These are phyloP conservation scores for Neuroscelio doddi DNA, from an alignment of 2,888 invertebrate species.

Conservation along the genomic window DNA sequence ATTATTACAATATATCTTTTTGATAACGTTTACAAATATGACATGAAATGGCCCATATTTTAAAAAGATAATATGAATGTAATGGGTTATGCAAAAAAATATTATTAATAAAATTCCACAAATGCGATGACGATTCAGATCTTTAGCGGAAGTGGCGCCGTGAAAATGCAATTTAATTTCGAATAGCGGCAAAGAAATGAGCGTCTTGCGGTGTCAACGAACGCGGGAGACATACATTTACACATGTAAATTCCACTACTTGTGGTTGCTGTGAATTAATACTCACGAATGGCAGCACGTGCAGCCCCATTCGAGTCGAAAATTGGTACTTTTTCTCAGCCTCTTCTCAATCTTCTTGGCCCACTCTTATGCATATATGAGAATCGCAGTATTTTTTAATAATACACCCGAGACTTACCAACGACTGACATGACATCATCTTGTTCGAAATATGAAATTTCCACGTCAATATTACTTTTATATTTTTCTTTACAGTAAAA, in stretches of 20 bases:
- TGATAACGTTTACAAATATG: no score
- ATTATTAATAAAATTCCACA: constrained; percentile 22
- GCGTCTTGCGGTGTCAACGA: constrained; percentile 31
- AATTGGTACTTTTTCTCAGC: constrained; percentile 1
- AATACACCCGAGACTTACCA: not conserved
- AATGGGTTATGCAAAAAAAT: not conserved
- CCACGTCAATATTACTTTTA: not conserved
- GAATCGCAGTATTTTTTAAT: constrained; percentile 6
- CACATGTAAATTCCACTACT: constrained; percentile 29
- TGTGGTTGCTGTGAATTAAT: constrained; percentile 12
- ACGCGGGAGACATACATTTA: constrained; percentile 26
- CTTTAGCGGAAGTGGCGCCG: constrained; percentile 23
- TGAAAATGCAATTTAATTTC: constrained; percentile 35
- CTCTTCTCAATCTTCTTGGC: constrained; percentile 2
- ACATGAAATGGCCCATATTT: no score
- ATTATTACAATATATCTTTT: no score
- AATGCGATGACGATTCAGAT: constrained; percentile 33
- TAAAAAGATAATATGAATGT: not conserved
- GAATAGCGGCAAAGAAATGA: constrained; percentile 30
- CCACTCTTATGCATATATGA: not conserved
- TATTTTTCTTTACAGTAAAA: no score
- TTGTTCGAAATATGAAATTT: constrained; percentile 1
- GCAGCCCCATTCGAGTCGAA: not conserved
- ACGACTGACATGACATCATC: not conserved
- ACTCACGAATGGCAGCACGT: constrained; percentile 4